Conservation (phyloP, 1,140 invertebrate species). For the Pissodes strobi region DNA sequence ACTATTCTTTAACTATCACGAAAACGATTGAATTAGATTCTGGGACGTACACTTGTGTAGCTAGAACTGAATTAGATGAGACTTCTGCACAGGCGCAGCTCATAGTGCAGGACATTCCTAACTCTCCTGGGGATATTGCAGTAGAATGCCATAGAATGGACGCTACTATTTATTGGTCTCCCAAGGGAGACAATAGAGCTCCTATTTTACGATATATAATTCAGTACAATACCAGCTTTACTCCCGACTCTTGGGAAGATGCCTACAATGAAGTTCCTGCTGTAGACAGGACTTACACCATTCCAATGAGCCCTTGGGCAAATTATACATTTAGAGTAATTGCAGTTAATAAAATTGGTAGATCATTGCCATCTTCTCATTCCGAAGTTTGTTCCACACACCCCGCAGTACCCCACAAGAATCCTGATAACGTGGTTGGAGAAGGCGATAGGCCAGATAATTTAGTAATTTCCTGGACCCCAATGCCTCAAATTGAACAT, state of each 20-base stretch:
- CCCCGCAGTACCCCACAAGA: conserved; percentile 87
- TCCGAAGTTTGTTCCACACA: conserved; percentile 84
- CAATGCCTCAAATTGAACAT: conserved; percentile 94
- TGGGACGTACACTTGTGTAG: conserved; percentile 95
- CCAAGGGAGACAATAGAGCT: conserved; percentile 91
- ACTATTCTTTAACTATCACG: conserved; percentile 91
- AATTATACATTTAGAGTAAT: conserved; percentile 97
- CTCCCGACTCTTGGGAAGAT: conserved; percentile 88
- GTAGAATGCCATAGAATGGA: conserved; percentile 72
- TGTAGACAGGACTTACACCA: conserved; percentile 75
- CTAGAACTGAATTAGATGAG: conserved; percentile 85
- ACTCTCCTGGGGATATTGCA: conserved; percentile 69
- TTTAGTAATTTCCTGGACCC: conserved; percentile 92
- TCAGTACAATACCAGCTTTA: conserved; percentile 93
- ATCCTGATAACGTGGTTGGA: conserved; percentile 93
- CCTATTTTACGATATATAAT: conserved; percentile 91
- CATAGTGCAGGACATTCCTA: conserved; percentile 92
- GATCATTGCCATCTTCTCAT: conserved; percentile 81
- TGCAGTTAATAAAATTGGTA: conserved; percentile 91
- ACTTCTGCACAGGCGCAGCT: conserved; percentile 83
- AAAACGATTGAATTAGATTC: conserved; percentile 94
- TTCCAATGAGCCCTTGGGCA: conserved; percentile 84
- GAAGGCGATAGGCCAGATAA: conserved; percentile 86
- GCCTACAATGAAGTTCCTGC: conserved; percentile 76
- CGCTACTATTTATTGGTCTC: conserved; percentile 79